These are phyloP conservation scores for Echeneis naucrates DNA, from an alignment of 2,797 vertebrate species.

Conservation along the genomic window DNA sequence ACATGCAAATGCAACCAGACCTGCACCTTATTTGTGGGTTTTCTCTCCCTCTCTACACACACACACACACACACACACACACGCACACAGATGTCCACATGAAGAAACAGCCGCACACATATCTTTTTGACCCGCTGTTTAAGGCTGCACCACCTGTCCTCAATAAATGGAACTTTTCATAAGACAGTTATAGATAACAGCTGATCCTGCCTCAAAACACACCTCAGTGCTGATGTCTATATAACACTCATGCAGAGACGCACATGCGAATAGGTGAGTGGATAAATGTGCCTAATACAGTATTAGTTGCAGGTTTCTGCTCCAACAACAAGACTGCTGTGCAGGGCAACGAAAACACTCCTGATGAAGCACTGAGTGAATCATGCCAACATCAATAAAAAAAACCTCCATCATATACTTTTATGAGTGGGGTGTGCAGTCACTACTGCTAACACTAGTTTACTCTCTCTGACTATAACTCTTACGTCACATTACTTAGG, in stretches of 20 bases:
- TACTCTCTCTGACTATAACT: constrained; percentile 6
- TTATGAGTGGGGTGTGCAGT: constrained; percentile 30
- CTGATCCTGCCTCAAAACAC: constrained; percentile 62
- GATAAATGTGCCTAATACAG: constrained; percentile 29
- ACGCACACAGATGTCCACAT: constrained; percentile 28
- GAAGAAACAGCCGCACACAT: constrained; percentile 37
- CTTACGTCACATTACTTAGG: not conserved
- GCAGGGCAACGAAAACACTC: constrained; percentile 8
- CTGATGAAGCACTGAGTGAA: constrained; percentile 9
- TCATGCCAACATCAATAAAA: constrained; percentile 30
- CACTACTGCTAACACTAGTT: constrained; percentile 30
- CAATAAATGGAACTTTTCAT: constrained; percentile 68
- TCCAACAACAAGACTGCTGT: constrained; percentile 21
- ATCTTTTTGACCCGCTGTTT: constrained; percentile 39
- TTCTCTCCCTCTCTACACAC: constrained; percentile 25
- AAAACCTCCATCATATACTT: constrained; percentile 28
- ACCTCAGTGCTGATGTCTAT: constrained; percentile 65
- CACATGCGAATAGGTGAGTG: constrained; percentile 54
- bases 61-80: no score
- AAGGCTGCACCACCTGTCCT: constrained; percentile 66
- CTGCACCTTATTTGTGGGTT: constrained; percentile 11
- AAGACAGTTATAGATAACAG: constrained; percentile 46
- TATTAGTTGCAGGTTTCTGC: constrained; percentile 29
- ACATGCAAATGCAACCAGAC: constrained; percentile 49
- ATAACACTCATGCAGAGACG: constrained; percentile 38